Evolutionary conservation across 1,140 invertebrate species (phyloP), one percentile per base, ranked within the genome.

Genomic region (Drosophila bocqueti): DNA sequence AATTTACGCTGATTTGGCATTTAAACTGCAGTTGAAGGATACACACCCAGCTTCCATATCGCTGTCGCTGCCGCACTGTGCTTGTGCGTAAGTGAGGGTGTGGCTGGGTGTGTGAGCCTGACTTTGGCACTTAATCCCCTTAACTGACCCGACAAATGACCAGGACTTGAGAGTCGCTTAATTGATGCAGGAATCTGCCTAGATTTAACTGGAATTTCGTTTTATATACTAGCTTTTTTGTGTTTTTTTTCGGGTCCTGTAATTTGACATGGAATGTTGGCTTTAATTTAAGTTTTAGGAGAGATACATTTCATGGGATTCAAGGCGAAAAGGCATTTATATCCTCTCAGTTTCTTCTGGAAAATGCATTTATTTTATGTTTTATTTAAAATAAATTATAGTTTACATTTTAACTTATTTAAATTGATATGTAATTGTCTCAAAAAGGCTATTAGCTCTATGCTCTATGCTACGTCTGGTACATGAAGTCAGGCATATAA

Each of bases 21-120:
- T 89, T 77, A 76, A 55, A 79, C 46, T 69, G 60, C 66, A 81
- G 81, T 89, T 89, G 85, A 89, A 89, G 84, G 84, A 83, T 89
- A 64, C 67, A 36, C 43, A 64, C 55, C 50, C 43, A 46, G 71
- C 34, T 36, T 54, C 54, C 38, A 15, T 42, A 40, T 40, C 21
- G 29, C 24, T 31, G 38, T n/a, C 16, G 26, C 49, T 40, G 52
- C 18, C 45, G 21, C 24, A 13, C 31, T 5, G 15, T 49, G 18
- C 15, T 10, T 63, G 21, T 52, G 29, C 21, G 36, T 43, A 43
- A 38, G 49, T 40, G 43, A 38, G 61, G 63, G 61, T 29, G 34
- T 68, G 18, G 50, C 38, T 52, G 31, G 24, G 59, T 63, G 43
- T 40, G 29, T 38, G 26, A 49, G 54, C 42, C 29, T 26, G 46